Base-by-base conservation (phyloP, 2,113 vertebrate species). In the Gopherus flavomarginatus region DNA sequence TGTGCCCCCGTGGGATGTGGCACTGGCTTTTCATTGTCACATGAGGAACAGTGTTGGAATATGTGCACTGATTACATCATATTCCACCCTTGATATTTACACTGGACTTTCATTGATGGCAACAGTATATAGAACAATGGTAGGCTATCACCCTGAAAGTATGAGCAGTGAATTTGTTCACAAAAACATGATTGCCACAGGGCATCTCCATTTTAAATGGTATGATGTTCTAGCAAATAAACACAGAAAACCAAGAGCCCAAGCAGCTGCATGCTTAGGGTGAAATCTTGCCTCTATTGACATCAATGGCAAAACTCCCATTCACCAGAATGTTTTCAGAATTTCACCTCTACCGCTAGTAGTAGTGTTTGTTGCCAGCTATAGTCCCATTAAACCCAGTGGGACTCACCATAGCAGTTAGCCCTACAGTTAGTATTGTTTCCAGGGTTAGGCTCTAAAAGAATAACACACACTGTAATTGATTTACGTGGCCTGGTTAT, bases 401-500 rank as follows among this genome's bases (percentile, higher is more conserved):
- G 65, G 65, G 35, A 69, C 65, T 69, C 4, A 87, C 47, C 77
- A 62, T 54, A 57, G 85, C 81, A 86, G 80, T 62, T 90, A 90
- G 85, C 11, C 1, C 52, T 9, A 49, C 1, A 2, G 69, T 82
- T 84, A 54, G 69, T 35, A 3, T 72, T 35, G 81, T 50, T 5
- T 57, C 93, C 3, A 6, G 90, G 57, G 85, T 0, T 89, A 82
- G 65, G 81, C 85, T 89, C 92, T 92, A 82, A 75, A 93, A 96
- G 85, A 96, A 96, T 72, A 97, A 90, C 89, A 91, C 65, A 94
- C 83, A 87, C 88, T 92, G 82, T 96, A 97, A 97, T 97, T 95
- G 95, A 81, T 92, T 97, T 97, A 96, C 96, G 84, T 92, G 89
- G 95, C 91, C 89, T 96, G 94, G 97, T 97, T 97, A 97, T 97